Conservation (phyloP, 2,797 vertebrate species). For the Liparis tanakae region DNA sequence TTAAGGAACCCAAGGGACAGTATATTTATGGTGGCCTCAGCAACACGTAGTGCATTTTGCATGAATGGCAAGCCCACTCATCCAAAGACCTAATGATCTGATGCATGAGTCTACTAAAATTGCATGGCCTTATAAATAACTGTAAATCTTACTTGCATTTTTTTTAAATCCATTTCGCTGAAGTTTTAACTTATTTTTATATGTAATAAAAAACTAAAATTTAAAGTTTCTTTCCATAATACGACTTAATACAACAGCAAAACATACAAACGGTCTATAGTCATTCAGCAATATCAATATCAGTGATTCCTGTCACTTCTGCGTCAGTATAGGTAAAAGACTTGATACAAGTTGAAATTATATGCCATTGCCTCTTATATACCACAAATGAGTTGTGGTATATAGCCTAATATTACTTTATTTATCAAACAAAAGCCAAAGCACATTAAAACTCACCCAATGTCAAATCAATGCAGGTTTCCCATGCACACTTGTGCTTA, state of each 20-base stretch:
- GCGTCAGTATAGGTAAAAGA: slow-evolving; percentile 69
- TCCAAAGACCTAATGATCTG: slow-evolving; percentile 73
- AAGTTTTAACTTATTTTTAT: slow-evolving; percentile 84
- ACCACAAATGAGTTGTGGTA: slow-evolving; percentile 80
- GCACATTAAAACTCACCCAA: slow-evolving; percentile 83
- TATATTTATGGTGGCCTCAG: slow-evolving; percentile 78
- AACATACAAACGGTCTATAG: slow-evolving; percentile 72
- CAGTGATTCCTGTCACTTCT: slow-evolving; percentile 69
- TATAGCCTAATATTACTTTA: slow-evolving; percentile 80
- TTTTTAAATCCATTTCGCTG: slow-evolving; percentile 72
- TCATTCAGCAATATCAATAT: slow-evolving; percentile 74
- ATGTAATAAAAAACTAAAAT: slow-evolving; percentile 75
- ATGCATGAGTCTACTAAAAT: slow-evolving; percentile 81
- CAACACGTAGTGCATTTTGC: slow-evolving; percentile 80
- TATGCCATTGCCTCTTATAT: slow-evolving; percentile 81
- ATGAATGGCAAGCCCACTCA: slow-evolving; percentile 77
- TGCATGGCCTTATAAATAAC: slow-evolving; percentile 84
- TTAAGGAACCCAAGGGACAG: slow-evolving; percentile 75
- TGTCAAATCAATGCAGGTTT: slow-evolving; percentile 81
- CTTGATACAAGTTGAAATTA: slow-evolving; percentile 78
- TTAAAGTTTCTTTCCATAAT: slow-evolving; percentile 71
- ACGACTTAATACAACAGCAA: slow-evolving; percentile 69
- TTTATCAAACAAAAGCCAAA: slow-evolving; percentile 83
- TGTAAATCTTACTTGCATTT: slow-evolving; percentile 77
- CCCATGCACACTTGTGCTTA: slow-evolving; percentile 75